A percentile compares a stretch with the other conserved stretches of the same genome.
phyloP scores from a whole-genome alignment of 2,888 invertebrate genomes.

The Lepidochrysops patricia region DNA sequence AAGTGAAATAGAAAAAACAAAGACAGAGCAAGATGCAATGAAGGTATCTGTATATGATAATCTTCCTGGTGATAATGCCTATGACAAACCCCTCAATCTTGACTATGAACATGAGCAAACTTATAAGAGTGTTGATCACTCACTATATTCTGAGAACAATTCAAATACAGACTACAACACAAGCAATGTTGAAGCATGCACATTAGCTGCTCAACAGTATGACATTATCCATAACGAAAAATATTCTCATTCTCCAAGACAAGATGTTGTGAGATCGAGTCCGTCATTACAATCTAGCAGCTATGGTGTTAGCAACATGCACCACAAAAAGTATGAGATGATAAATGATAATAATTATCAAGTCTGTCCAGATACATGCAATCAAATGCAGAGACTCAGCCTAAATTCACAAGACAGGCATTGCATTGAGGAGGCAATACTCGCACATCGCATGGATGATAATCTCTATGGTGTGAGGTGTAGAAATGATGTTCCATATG shows the following conservation, averaged over 20 bases:
- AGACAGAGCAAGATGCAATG: constrained; percentile 44
- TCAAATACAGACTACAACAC: constrained; percentile 42
- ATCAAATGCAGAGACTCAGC: constrained; percentile 56
- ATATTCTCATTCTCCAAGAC: constrained; percentile 50
- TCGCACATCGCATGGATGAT: constrained; percentile 52
- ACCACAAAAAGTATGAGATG: constrained; percentile 45
- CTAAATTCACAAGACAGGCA: constrained; percentile 56
- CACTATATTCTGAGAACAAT: constrained; percentile 61
- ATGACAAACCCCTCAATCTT: constrained; percentile 66
- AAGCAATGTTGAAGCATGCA: constrained; percentile 45
- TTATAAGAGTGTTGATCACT: constrained; percentile 70
- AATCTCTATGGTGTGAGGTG: constrained; percentile 42
- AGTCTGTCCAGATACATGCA: constrained; percentile 46
- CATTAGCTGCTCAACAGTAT: constrained; percentile 42
- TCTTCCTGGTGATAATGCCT: constrained; percentile 59
- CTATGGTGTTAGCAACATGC: constrained; percentile 41
- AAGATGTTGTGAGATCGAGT: constrained; percentile 47
- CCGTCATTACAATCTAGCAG: constrained; percentile 40
- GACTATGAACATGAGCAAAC: constrained; percentile 63
- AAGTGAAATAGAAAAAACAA: constrained; percentile 36
- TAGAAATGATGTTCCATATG: constrained; percentile 45
- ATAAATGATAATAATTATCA: constrained; percentile 47
- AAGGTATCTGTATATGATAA: constrained; percentile 64
- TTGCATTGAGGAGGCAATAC: constrained; percentile 47
- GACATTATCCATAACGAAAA: constrained; percentile 48